phyloP scores from a whole-genome alignment of 1,140 invertebrate species.

The Sarcophaga peregrina region DNA sequence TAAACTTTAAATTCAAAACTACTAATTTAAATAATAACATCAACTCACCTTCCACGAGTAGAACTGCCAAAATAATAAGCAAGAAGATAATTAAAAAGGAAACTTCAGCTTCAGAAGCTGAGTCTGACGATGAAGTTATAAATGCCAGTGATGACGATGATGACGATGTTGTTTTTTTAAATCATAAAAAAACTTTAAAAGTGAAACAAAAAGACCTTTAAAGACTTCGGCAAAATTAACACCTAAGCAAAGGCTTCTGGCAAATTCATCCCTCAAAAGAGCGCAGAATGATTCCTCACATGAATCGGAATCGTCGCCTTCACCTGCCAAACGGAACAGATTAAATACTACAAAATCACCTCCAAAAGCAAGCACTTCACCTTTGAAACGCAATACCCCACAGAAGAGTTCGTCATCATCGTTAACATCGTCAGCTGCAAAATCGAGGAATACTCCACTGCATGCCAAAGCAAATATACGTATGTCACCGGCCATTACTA shows the following conservation, averaged over 20 bases:
- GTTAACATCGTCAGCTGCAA: slow-evolving; percentile 9
- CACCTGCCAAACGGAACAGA: slow-evolving; percentile 17
- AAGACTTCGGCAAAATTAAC: slow-evolving; percentile 34
- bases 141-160: slow-evolving; percentile 68
- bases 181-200: slow-evolving; percentile 43
- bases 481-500: slow-evolving; percentile 54
- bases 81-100: slow-evolving; percentile 17
- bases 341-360: slow-evolving; percentile 31
- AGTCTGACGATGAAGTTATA: slow-evolving; percentile 65
- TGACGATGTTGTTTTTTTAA: slow-evolving; percentile 37
- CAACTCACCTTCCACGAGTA: slow-evolving; percentile 43
- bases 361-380: background rate
- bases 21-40: slow-evolving; percentile 45
- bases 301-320: background rate
- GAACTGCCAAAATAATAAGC: slow-evolving; percentile 39
- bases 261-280: background rate
- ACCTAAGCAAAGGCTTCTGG: background rate
- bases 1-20: slow-evolving; percentile 58
- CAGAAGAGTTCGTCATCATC: background rate
- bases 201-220: slow-evolving; percentile 26
- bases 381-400: slow-evolving; percentile 29
- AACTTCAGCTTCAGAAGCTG: background rate
- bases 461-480: slow-evolving; percentile 53
- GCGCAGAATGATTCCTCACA: background rate
- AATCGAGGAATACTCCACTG: slow-evolving; percentile 38